Conservation (phyloP, 2,888 invertebrate genomes). For the Tipula lateralis region DNA sequence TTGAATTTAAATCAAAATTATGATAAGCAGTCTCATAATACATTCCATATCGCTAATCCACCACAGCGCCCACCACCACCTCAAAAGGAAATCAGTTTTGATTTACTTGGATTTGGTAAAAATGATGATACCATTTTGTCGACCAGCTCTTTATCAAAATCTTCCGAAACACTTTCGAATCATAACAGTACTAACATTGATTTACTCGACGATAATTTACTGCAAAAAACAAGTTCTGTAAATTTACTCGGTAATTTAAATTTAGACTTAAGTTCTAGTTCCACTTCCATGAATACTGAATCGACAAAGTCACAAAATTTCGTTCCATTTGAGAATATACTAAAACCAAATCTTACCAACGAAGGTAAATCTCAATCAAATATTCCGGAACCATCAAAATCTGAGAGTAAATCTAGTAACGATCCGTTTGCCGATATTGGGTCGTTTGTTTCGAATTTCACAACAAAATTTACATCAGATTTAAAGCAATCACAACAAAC, state of each 20-base stretch:
- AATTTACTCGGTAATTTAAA: background rate
- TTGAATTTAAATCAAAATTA: constrained; percentile 51
- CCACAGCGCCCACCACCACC: constrained; percentile 42
- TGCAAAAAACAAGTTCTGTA: background rate
- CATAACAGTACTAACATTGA: constrained; percentile 37
- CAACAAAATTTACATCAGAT: constrained; percentile 48
- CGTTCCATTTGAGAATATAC: background rate
- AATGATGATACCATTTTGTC: constrained; percentile 38
- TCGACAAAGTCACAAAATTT: background rate
- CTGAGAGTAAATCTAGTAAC: background rate
- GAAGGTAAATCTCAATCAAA: background rate
- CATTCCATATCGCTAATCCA: constrained; percentile 32
- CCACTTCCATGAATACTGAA: background rate
- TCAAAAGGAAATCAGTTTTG: constrained; percentile 52
- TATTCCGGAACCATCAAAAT: background rate
- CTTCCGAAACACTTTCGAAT: constrained; percentile 34
- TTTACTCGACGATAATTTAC: background rate
- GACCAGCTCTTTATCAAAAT: background rate
- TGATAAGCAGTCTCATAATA: constrained; percentile 37
- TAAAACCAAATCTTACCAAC: background rate
- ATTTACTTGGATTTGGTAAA: constrained; percentile 54
- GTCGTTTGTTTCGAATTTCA: constrained; percentile 47
- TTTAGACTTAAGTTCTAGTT: background rate
- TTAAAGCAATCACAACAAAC: constrained; percentile 41
- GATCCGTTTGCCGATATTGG: constrained; percentile 75